Conservation (phyloP, 2,888 invertebrate species). For the Drosophila colorata region DNA sequence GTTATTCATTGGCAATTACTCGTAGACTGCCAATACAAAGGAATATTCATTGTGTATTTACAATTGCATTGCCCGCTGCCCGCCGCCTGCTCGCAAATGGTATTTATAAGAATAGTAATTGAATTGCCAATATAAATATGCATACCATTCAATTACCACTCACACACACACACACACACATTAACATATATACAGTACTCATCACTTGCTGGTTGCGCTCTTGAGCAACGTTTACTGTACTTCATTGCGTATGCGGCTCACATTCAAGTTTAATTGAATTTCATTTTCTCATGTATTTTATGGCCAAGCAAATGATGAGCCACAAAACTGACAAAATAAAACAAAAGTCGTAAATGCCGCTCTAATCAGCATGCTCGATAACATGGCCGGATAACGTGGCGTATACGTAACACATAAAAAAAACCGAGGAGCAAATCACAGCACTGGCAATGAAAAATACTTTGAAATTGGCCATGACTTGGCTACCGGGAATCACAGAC, state of each 20-base stretch:
- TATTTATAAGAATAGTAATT: constrained; percentile 47
- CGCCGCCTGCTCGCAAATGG: constrained; percentile 15
- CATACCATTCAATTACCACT: constrained; percentile 27
- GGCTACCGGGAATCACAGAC: constrained; percentile 41
- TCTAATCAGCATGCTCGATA: constrained; percentile 36
- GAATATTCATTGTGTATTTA: constrained; percentile 24
- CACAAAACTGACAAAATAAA: constrained; percentile 21
- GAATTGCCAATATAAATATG: constrained; percentile 38
- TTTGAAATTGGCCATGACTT: constrained; percentile 53
- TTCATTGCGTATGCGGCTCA: neutral
- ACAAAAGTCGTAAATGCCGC: constrained; percentile 34
- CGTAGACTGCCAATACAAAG: constrained; percentile 18
- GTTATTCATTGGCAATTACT: constrained; percentile 66
- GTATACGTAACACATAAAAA: constrained; percentile 42
- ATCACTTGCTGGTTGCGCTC: neutral
- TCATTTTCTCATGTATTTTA: constrained; percentile 12
- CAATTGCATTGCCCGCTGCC: constrained; percentile 3
- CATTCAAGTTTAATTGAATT: constrained; percentile 28
- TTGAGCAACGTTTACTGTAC: constrained; percentile 5
- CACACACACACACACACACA: neutral
- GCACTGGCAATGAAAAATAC: constrained; percentile 22
- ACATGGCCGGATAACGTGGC: constrained; percentile 24
- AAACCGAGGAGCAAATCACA: constrained; percentile 19
- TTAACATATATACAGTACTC: neutral
- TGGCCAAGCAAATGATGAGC: constrained; percentile 14